These are phyloP conservation scores for Eira barbara DNA, from an alignment of 2,113 vertebrate species.

Conservation along the genomic window DNA sequence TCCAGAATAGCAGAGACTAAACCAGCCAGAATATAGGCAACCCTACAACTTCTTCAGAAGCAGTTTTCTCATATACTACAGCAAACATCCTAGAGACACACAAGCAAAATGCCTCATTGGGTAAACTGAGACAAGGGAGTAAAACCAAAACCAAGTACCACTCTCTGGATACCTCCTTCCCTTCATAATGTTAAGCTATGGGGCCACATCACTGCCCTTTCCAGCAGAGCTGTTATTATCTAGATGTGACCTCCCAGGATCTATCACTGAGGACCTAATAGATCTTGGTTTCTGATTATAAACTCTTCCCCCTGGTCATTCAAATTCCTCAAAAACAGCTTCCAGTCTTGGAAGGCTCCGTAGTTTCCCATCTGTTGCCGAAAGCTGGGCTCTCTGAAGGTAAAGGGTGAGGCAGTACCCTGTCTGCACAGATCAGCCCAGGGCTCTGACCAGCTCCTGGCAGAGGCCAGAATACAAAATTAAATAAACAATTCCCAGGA, in stretches of 20 bases:
- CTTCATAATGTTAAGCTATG: too few relatives aligned
- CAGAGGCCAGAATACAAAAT: constrained; percentile 3
- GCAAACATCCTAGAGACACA: neutral
- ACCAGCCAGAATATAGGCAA: neutral
- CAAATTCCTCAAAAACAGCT: neutral
- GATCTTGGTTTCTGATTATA: neutral
- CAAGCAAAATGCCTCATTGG: neutral
- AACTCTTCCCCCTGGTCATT: neutral
- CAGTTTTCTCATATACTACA: neutral
- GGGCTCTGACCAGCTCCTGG: neutral
- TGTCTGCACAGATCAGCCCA: neutral
- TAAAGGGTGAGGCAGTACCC: neutral
- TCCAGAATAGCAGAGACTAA: neutral
- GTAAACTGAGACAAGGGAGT: neutral
- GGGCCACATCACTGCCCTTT: neutral
- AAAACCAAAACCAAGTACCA: neutral
- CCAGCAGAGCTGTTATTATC: neutral
- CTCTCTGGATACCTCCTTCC: neutral
- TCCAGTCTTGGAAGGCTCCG: neutral
- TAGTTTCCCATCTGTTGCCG: neutral
- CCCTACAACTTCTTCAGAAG: neutral
- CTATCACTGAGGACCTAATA: neutral
- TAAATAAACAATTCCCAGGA: constrained; percentile 1
- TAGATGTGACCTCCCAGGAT: neutral
- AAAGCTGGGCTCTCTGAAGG: neutral